Base-by-base conservation (phyloP, 2,888 invertebrate genomes). In the Brachypterus glaber region DNA sequence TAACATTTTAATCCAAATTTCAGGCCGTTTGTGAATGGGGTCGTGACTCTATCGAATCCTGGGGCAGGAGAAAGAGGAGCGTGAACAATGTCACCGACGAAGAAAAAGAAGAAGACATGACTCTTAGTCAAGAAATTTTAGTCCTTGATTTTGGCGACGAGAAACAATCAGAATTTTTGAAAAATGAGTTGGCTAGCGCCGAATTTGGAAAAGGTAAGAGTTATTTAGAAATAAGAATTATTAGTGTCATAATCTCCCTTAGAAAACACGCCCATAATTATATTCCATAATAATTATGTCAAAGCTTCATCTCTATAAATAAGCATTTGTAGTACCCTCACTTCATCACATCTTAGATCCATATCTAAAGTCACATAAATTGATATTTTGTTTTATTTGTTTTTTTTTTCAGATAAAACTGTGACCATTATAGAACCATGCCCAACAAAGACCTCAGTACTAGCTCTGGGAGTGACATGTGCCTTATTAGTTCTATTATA, bases 91-190 rank as follows among this genome's bases (percentile, higher is more conserved):
- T 79, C 44, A 71, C 70, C 17, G 67, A 73, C 18, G 75, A 75
- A 26, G 76, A 77, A 45, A 72, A 72, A 46, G 78, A 79, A 39
- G 85, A 85, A 51, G 86, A 87, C 56, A 91, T 92, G 89, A 92
- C 90, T 48, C 76, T 93, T 44, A 91, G 91, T 29, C 91, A 91
- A 65, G 92, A 93, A 68, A 92, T 93, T 58, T 71, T 92, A 14
- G 92, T 92, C 2, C 69, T 92, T 49, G 92, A 93, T 71, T 88
- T 90, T 55, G 91, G 90, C 33, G 91, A 92, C 67, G 90, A 91
- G 46, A 76, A 81, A 52, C 86, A 87, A 63, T 79, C 79, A 33
- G 86, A 87, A 48, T 88, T 80, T 68, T 71, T 88, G 49, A 82
- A 81, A 59, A 77, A 72, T 45, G 87, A 87, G 56, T 77, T 82